A percentile compares a stretch with the other conserved stretches of the same genome.
Evolutionary conservation across 2,888 invertebrate species (phyloP).

Genomic region (Drosophila pegasa): DNA sequence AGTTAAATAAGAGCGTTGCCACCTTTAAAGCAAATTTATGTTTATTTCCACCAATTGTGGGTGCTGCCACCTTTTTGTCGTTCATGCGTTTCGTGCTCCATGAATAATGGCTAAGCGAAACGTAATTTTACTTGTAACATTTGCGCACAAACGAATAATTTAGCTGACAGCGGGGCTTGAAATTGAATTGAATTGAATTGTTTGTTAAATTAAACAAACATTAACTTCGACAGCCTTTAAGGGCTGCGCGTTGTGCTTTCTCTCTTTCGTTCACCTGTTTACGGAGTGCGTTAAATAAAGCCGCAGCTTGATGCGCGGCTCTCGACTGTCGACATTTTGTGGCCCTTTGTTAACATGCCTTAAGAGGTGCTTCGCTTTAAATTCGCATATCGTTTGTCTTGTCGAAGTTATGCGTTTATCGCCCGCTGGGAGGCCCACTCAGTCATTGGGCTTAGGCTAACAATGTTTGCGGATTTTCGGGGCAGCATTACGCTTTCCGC

Average conservation of each 20-base stretch:
- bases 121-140: conserved; percentile 1
- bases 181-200: conserved; percentile 7
- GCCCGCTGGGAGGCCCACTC: conserved; percentile 20
- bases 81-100: background rate
- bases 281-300: conserved; percentile 35
- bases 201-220: conserved; percentile 19
- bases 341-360: conserved; percentile 25
- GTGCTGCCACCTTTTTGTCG: background rate
- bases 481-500: conserved; percentile 3
- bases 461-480: conserved; percentile 39
- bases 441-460: conserved; percentile 31
- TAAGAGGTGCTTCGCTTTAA: conserved; percentile 40
- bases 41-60: no score
- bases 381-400: conserved; percentile 48
- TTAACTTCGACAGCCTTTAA: conserved; percentile 14
- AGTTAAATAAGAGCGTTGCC: background rate
- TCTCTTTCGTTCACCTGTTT: conserved; percentile 15
- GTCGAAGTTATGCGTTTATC: conserved; percentile 8
- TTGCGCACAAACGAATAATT: conserved; percentile 5
- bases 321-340: background rate
- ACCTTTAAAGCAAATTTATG: background rate
- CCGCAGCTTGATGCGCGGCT: conserved; percentile 21
- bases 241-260: background rate
- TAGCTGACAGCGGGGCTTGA: conserved; percentile 3
- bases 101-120: background rate